These are phyloP conservation scores for Lepus americanus DNA, from an alignment of 2,113 vertebrate genomes.

Conservation along the genomic window DNA sequence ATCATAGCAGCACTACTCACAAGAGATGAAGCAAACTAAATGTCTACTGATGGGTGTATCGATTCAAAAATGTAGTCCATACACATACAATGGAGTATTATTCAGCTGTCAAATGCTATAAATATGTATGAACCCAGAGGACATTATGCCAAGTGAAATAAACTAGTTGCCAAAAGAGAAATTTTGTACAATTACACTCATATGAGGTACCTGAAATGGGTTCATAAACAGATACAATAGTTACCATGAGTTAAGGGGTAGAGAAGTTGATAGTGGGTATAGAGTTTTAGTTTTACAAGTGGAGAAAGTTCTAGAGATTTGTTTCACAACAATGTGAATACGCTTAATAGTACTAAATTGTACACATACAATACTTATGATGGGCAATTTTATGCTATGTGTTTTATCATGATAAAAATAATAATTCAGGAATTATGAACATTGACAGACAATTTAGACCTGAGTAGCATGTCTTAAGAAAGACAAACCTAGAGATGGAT, in stretches of 20 bases:
- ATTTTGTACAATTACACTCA: background rate
- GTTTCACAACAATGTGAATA: background rate
- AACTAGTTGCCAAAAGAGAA: background rate
- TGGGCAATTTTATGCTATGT: background rate
- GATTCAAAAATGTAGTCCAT: background rate
- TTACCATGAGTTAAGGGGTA: fast-evolving
- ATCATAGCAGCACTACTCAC: background rate
- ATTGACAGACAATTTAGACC: background rate
- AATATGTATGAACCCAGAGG: background rate
- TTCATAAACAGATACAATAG: background rate
- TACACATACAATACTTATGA: background rate
- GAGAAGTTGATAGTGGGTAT: background rate
- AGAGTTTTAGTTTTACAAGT: background rate
- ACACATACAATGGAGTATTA: background rate
- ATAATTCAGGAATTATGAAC: background rate
- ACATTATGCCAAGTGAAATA: background rate
- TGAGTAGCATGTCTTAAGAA: background rate
- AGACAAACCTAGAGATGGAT: background rate
- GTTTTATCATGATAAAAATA: background rate
- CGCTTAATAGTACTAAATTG: background rate
- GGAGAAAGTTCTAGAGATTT: background rate
- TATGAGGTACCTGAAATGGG: background rate
- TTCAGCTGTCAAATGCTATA: background rate
- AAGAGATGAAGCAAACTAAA: background rate
- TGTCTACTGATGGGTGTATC: background rate